Conservation (phyloP, 2,888 invertebrate genomes). For the Lottia gigantea region DNA sequence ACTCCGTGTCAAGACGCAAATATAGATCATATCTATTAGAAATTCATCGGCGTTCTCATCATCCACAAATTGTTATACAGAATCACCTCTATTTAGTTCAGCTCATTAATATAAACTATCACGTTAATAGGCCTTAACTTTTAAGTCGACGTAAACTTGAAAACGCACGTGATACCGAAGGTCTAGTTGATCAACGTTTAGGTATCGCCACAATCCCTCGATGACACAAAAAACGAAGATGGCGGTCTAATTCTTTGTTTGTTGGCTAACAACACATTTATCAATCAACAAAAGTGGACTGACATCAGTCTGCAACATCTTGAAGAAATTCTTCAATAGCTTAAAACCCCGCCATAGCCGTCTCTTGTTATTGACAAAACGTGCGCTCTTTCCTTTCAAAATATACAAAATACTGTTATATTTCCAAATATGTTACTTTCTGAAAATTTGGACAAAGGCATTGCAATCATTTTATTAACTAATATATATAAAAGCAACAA, state of each 20-base stretch:
- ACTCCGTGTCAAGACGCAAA: too few species aligned
- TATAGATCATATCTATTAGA: too few species aligned
- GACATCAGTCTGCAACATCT: not conserved
- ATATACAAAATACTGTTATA: too few species aligned
- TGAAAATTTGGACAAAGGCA: too few species aligned
- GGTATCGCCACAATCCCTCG: not conserved
- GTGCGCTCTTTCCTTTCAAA: not conserved
- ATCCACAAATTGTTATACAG: too few species aligned
- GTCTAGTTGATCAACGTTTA: not conserved
- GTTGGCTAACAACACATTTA: slow-evolving; percentile 12
- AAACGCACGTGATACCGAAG: not conserved
- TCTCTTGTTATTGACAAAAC: not conserved
- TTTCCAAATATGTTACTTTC: too few species aligned
- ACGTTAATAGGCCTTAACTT: not conserved
- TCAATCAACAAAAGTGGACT: slow-evolving; percentile 10
- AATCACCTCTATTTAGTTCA: too few species aligned
- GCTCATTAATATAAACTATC: too few species aligned
- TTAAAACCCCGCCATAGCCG: slow-evolving; percentile 9
- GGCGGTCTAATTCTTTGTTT: slow-evolving; percentile 8
- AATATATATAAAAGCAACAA: too few species aligned
- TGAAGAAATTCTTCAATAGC: slow-evolving; percentile 13
- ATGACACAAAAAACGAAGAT: slow-evolving; percentile 2
- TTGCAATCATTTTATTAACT: too few species aligned
- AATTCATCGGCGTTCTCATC: too few species aligned
- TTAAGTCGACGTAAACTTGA: not conserved